phyloP scores from a whole-genome alignment of 2,113 vertebrate genomes.

The Hypocryptadius cinnamomeus region DNA sequence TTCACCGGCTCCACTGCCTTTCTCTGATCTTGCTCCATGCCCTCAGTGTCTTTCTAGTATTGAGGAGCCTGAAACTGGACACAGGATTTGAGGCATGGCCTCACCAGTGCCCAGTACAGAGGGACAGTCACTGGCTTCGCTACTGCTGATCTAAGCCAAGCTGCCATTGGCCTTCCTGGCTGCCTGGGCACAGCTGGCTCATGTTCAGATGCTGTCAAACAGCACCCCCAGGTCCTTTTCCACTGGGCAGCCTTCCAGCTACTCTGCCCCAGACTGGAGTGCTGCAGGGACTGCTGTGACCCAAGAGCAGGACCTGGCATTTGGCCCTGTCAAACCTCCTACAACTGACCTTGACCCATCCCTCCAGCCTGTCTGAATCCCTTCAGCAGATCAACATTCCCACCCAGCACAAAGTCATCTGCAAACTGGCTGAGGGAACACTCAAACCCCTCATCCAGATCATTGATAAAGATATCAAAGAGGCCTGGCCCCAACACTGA shows the following conservation, averaged over 20 bases:
- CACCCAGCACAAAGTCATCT: neutral
- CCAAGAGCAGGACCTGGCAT: neutral
- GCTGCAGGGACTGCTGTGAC: neutral
- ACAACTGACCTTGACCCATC: neutral
- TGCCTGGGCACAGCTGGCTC: neutral
- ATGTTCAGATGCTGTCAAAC: neutral
- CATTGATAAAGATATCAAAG: neutral
- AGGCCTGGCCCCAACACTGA: neutral
- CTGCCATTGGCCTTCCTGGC: neutral
- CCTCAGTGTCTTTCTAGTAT: neutral
- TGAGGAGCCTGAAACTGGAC: neutral
- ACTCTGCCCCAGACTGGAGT: neutral
- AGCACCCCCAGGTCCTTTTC: neutral
- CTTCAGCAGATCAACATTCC: neutral
- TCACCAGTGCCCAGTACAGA: neutral
- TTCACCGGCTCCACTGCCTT: neutral
- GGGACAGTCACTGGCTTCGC: neutral
- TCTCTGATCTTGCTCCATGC: neutral
- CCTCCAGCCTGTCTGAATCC: neutral
- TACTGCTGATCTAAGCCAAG: neutral
- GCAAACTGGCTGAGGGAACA: neutral
- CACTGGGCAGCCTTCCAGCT: neutral
- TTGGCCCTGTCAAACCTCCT: too few species aligned
- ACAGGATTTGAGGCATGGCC: neutral
- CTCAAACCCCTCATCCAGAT: accelerated